Percentiles rank a stretch among this genome's conserved stretches.
phyloP scores from a whole-genome alignment of 92 coral and sea anemone genomes.

The Porites lobata region DNA sequence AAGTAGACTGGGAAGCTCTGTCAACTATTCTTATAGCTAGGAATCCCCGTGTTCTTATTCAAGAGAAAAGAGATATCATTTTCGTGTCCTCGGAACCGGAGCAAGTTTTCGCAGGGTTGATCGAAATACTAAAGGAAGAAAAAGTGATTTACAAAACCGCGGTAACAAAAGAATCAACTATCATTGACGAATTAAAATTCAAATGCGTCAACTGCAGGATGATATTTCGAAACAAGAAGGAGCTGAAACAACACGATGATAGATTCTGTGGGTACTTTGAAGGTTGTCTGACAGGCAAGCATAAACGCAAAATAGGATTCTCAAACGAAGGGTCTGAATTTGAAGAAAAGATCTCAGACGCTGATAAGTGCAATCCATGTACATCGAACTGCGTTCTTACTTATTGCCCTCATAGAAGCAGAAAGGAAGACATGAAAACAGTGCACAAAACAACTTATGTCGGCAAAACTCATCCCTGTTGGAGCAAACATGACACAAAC shows the following conservation, averaged over 20 bases:
- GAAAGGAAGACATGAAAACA: slow-evolving; percentile 76
- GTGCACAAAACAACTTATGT: slow-evolving; percentile 80
- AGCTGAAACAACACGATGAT: slow-evolving; percentile 71
- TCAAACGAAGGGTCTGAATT: slow-evolving; percentile 33
- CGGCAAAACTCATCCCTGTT: slow-evolving; percentile 91
- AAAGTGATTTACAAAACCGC: slow-evolving; percentile 52
- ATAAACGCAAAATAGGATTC: slow-evolving; percentile 60
- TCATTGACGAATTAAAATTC: slow-evolving; percentile 69
- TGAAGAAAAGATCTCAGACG: slow-evolving; percentile 19
- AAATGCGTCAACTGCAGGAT: slow-evolving; percentile 79
- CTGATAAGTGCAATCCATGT: slow-evolving; percentile 65
- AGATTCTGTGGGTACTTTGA: slow-evolving; percentile 85
- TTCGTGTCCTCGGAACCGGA: slow-evolving; percentile 67
- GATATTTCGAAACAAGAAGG: slow-evolving; percentile 68
- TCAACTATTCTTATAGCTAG: slow-evolving; percentile 51
- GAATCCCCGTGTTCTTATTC: slow-evolving; percentile 59
- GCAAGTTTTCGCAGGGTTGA: slow-evolving; percentile 50
- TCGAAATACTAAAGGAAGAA: slow-evolving; percentile 51
- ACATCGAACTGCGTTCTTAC: slow-evolving; percentile 76
- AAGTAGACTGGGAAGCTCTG: slow-evolving; percentile 65
- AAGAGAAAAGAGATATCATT: slow-evolving; percentile 71
- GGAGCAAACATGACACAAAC: slow-evolving; percentile 73
- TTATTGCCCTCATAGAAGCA: slow-evolving; percentile 75
- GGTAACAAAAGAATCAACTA: slow-evolving; percentile 46
- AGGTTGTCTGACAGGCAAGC: slow-evolving; percentile 71